Conservation (phyloP, 2,888 invertebrate genomes). For the Lepetodrilus schrolli region DNA sequence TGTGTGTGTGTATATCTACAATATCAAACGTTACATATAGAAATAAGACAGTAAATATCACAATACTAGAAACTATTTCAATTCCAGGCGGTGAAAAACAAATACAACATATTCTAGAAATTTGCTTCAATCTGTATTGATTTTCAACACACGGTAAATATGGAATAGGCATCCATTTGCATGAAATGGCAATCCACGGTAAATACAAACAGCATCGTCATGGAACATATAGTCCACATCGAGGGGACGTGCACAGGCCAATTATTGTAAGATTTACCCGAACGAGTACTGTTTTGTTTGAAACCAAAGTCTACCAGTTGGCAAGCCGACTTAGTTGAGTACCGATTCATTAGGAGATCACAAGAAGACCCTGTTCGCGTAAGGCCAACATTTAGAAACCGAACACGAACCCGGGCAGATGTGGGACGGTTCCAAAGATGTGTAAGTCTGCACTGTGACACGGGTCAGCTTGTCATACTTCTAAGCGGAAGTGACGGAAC, state of each 20-base stretch:
- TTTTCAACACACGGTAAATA: too few relatives aligned
- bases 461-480: slow-evolving; percentile 17
- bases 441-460: not conserved
- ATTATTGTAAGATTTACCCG: slow-evolving; percentile 9
- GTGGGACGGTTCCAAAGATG: not conserved
- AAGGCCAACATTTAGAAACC: slow-evolving; percentile 3
- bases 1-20: too few relatives aligned
- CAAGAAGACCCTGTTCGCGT: not conserved
- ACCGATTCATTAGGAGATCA: slow-evolving; percentile 14
- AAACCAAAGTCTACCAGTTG: slow-evolving; percentile 5
- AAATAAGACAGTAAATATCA: too few relatives aligned
- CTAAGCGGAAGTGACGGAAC: not conserved
- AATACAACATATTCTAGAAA: too few relatives aligned
- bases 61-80: too few relatives aligned
- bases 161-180: too few relatives aligned
- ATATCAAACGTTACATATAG: too few relatives aligned
- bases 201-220: too few relatives aligned
- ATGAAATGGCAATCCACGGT: too few relatives aligned
- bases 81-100: too few relatives aligned
- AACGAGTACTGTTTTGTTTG: not conserved
- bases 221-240: too few relatives aligned
- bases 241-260: not conserved
- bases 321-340: not conserved
- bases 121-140: too few relatives aligned
- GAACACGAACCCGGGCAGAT: not conserved